Conservation (phyloP, 2,888 invertebrate genomes). For the Tridacna crocea region DNA sequence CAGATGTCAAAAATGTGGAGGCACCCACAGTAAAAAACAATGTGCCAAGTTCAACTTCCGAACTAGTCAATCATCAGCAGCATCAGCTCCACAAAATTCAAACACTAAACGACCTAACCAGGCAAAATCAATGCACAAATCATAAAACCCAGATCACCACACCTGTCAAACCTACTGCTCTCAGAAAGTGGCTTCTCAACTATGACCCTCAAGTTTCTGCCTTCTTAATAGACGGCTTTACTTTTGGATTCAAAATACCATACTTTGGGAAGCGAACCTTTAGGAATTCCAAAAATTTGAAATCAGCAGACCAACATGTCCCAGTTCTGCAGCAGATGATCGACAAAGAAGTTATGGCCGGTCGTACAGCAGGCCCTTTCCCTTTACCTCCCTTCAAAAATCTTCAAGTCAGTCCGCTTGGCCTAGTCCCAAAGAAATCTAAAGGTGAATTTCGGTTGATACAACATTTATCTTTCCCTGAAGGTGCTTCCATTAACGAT, state of each 20-base stretch:
- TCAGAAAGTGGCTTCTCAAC: slow-evolving; percentile 1
- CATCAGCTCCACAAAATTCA: not conserved
- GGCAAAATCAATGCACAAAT: not conserved
- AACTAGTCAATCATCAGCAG: too few species aligned
- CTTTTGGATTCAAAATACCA: slow-evolving; percentile 38
- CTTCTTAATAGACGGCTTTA: slow-evolving; percentile 34
- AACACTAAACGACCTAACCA: not conserved
- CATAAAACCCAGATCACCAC: not conserved
- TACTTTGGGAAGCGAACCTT: slow-evolving; percentile 18
- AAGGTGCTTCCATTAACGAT: slow-evolving; percentile 47
- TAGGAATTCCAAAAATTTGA: not conserved
- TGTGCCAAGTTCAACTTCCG: not conserved
- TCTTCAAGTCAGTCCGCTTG: slow-evolving; percentile 43
- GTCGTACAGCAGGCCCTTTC: slow-evolving; percentile 36
- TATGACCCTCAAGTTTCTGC: slow-evolving; percentile 17
- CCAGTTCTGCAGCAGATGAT: slow-evolving; percentile 18
- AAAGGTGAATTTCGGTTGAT: slow-evolving; percentile 46
- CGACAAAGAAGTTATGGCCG: slow-evolving; percentile 25
- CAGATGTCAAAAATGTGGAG: slow-evolving; percentile 30
- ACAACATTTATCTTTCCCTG: slow-evolving; percentile 51
- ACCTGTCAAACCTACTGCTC: not conserved
- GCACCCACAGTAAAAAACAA: slow-evolving; percentile 7
- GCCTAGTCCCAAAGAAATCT: slow-evolving; percentile 44
- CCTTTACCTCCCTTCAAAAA: slow-evolving; percentile 25
- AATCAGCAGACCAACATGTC: not conserved